phyloP scores from a whole-genome alignment of 2,888 invertebrate species.

The Apamea sordens region DNA sequence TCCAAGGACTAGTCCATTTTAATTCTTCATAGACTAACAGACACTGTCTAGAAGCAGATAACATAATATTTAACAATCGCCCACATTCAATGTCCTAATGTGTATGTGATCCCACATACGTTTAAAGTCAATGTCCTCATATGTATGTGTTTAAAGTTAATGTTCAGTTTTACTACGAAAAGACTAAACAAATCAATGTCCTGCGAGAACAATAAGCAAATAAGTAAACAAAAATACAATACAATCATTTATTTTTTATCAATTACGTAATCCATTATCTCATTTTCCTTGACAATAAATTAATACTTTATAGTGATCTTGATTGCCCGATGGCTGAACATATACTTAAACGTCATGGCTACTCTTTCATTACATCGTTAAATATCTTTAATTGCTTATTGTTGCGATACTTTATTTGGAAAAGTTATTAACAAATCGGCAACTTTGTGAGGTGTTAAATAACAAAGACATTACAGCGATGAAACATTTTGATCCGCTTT shows the following conservation, averaged over 20 bases:
- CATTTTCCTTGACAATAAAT: constrained; percentile 42
- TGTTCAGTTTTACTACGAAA: not conserved
- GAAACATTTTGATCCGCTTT: constrained; percentile 44
- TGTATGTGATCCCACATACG: no score
- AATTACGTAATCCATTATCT: constrained; percentile 25
- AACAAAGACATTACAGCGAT: constrained; percentile 38
- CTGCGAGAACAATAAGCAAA: not conserved
- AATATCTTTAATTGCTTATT: constrained; percentile 49
- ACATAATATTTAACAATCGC: not conserved
- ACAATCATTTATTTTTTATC: not conserved
- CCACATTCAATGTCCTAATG: not conserved
- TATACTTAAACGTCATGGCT: constrained; percentile 9
- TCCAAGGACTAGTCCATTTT: not conserved
- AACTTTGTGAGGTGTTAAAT: constrained; percentile 43
- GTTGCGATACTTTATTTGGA: constrained; percentile 44
- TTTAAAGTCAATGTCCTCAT: not conserved
- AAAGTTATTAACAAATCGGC: constrained; percentile 43
- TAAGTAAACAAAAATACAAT: not conserved
- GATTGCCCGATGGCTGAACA: constrained; percentile 10
- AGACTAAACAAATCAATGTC: not conserved
- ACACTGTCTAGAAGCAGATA: not conserved
- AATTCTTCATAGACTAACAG: not conserved
- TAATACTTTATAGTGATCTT: constrained; percentile 9
- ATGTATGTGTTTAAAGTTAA: no score
- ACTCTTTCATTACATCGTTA: constrained; percentile 28